Evolutionary conservation across 2,797 vertebrate species (phyloP).

Genomic region (Mus spretus): DNA sequence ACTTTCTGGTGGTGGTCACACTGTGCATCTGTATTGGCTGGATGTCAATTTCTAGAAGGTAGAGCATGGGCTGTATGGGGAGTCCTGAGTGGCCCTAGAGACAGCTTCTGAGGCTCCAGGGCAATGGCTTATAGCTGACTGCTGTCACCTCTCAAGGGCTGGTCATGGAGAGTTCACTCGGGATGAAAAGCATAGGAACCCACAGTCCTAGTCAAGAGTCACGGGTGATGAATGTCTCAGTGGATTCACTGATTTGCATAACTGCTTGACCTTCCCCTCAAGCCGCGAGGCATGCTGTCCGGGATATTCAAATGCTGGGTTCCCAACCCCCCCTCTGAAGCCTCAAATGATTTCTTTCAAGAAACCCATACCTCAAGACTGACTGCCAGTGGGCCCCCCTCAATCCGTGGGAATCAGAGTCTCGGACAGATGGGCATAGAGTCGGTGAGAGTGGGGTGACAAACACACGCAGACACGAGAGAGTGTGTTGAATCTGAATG

Average conservation of each 20-base stretch:
- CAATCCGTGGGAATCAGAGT: no score
- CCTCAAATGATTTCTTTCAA: not conserved
- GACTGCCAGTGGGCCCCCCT: no score
- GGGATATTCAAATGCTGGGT: conserved; percentile 54
- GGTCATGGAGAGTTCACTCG: conserved; percentile 61
- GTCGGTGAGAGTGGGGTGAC: no score
- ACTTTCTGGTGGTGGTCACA: not conserved
- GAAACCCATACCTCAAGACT: conserved; percentile 26
- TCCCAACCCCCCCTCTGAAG: conserved; percentile 34
- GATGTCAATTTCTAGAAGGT: not conserved
- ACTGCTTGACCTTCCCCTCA: conserved; percentile 59
- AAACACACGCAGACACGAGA: no score
- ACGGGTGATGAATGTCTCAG: not conserved
- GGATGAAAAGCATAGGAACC: conserved; percentile 41
- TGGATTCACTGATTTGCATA: conserved; percentile 69
- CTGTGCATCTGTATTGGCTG: fast-evolving
- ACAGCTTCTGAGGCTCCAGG: not conserved
- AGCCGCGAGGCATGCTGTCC: not conserved
- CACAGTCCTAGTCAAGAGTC: conserved; percentile 18
- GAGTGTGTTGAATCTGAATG: no score
- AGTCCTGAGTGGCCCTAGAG: not conserved
- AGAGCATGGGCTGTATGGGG: not conserved
- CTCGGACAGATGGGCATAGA: no score
- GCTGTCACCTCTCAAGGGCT: not conserved
- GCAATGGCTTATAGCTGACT: not conserved